Percentiles rank a stretch among this genome's conserved stretches.
These are phyloP conservation scores for Drosophila elegans DNA, from an alignment of 1,140 invertebrate genomes.

Conservation along the genomic window DNA sequence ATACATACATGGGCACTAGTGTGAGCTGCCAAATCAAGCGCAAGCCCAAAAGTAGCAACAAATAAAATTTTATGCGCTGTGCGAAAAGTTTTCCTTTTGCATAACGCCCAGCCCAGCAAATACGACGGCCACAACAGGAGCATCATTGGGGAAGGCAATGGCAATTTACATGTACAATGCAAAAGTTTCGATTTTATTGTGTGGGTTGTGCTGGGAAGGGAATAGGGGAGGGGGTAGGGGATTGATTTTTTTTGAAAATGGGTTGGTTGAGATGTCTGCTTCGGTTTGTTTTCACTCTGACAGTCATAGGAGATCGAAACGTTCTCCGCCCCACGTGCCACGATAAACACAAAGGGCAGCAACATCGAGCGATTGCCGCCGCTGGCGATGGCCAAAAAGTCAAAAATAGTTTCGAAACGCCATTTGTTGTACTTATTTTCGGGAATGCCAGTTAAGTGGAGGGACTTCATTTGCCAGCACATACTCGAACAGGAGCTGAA, in stretches of 20 bases:
- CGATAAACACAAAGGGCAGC: conserved; percentile 55
- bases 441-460: conserved; percentile 48
- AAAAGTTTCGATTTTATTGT: conserved; percentile 84
- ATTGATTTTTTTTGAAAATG: neutral
- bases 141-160: conserved; percentile 54
- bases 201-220: conserved; percentile 28
- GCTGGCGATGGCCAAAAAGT: conserved; percentile 65
- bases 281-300: conserved; percentile 79
- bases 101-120: conserved; percentile 65
- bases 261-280: conserved; percentile 64
- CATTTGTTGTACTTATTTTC: conserved; percentile 73
- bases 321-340: conserved; percentile 11
- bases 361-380: conserved; percentile 43
- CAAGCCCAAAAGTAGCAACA: conserved; percentile 82
- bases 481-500: conserved; percentile 8
- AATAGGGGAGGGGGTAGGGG: neutral
- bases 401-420: conserved; percentile 78
- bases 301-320: conserved; percentile 62
- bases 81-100: conserved; percentile 78
- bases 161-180: conserved; percentile 80
- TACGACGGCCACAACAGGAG: conserved; percentile 32
- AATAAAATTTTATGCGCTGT: conserved; percentile 81
- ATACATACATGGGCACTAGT: conserved; percentile 5
- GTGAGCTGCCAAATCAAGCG: conserved; percentile 77
- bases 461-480: conserved; percentile 42